Evolutionary conservation across 1,140 invertebrate species (phyloP), one percentile per base, ranked within the genome.

Genomic region (Cotesia vestalis): DNA sequence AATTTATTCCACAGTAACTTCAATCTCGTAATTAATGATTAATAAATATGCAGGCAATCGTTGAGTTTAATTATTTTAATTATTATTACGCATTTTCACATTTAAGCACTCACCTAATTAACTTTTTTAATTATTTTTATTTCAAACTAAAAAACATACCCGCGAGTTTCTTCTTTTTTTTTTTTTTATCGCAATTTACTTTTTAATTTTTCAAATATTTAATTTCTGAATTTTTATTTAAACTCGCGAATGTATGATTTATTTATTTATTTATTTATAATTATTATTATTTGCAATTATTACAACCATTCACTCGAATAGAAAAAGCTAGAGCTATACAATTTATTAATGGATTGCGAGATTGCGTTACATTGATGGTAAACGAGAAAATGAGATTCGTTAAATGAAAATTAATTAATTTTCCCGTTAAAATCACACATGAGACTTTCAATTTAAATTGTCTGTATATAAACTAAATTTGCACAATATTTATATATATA

Each of bases 301-400:
- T 71, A 60, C 69, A 62, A 71, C 14, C 69, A 20, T 52, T 71
- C 69, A 71, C 60, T 63, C 69, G 38, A 60, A 63, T 71, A 71
- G 61, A 71, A 71, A 71, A 71, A 71, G 59, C 60, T 71, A 68
- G 40, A 55, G 52, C n/a, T 69, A 61, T 63, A 63, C 38, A 63
- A 14, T 40, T 35, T 27, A 27, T 63, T n/a, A 36, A 63, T 40
- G 61, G 14, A 69, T 62, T 71, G 38, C 46, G 57, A 61, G 20
- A 62, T 12, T 69, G 61, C 35, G 64, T 64, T 36, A 64, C 46
- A 20, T 27, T 27, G 27, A 55, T 66, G 27, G 27, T 9, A 20
- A 60, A 34, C 12, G 35, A 34, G 61, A 63, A 36, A 63, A 14
- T 12, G 36, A 38, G 20, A 27, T 35, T 6, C 35, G 36, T 63